phyloP scores from a whole-genome alignment of 2,797 vertebrate species.

The Tympanoctomys barrerae region DNA sequence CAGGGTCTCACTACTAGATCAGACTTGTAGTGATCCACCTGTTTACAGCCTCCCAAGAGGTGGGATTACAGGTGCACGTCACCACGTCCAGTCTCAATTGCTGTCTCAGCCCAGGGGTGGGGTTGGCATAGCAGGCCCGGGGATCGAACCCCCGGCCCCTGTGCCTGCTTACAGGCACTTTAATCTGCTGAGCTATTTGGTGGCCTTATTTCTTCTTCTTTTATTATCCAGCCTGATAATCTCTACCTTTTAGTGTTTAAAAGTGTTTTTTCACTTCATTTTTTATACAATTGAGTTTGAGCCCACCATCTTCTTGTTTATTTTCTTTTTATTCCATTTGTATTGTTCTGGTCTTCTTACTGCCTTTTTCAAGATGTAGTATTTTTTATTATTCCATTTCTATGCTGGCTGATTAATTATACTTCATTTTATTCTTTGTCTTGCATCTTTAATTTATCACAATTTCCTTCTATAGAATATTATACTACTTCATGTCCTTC shows the following conservation, averaged over 20 bases:
- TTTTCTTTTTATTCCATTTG: conserved; percentile 21
- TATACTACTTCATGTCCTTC: not conserved
- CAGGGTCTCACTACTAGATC: too few species aligned
- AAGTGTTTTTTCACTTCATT: not conserved
- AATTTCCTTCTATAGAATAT: not conserved
- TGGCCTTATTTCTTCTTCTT: too few species aligned
- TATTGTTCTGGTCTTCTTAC: not conserved
- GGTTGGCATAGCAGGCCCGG: too few species aligned
- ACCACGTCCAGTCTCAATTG: too few species aligned
- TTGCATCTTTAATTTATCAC: conserved; percentile 2
- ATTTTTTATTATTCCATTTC: conserved; percentile 2
- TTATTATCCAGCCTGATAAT: not conserved
- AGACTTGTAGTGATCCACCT: too few species aligned
- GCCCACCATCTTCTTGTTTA: not conserved
- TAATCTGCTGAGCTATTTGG: too few species aligned
- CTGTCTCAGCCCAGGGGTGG: too few species aligned
- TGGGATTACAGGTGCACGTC: too few species aligned
- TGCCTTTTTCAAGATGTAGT: not conserved
- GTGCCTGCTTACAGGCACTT: too few species aligned
- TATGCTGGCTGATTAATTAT: not conserved
- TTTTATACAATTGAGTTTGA: not conserved
- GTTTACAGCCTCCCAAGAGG: too few species aligned
- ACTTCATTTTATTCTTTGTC: not conserved
- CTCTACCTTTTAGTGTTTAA: not conserved
- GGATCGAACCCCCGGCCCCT: too few species aligned